Conservation (phyloP, 1,140 invertebrate genomes). For the Leptopilina boulardi region DNA sequence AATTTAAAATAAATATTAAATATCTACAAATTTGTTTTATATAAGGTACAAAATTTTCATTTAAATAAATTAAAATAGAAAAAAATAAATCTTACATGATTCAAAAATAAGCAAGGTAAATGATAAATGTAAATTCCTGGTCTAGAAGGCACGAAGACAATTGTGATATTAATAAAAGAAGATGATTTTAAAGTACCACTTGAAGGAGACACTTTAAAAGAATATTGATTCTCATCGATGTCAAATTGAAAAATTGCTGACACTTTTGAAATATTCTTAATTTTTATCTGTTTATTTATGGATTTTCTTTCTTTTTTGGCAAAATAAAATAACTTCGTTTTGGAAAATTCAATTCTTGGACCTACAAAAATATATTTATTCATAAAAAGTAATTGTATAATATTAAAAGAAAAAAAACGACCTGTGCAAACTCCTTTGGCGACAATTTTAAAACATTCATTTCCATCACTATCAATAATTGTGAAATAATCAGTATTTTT, state of each 20-base stretch:
- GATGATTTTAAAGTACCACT: conserved; percentile 53
- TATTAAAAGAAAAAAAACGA: conserved; percentile 33
- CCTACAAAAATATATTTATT: conserved; percentile 18
- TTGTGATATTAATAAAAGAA: conserved; percentile 52
- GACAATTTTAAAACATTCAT: conserved; percentile 50
- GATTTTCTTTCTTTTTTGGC: conserved; percentile 34
- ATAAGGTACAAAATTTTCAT: neutral
- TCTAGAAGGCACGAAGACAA: conserved; percentile 54
- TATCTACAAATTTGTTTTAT: neutral
- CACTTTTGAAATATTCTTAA: conserved; percentile 59
- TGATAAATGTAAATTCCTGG: conserved; percentile 52
- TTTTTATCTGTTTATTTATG: conserved; percentile 54
- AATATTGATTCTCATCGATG: conserved; percentile 50
- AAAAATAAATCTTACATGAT: conserved; percentile 56
- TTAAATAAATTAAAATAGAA: neutral
- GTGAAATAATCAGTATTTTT: conserved; percentile 64
- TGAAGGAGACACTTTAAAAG: conserved; percentile 56
- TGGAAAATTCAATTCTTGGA: conserved; percentile 27
- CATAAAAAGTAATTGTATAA: conserved; percentile 23
- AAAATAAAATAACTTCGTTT: conserved; percentile 36
- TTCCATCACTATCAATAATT: conserved; percentile 47
- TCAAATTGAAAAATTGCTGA: conserved; percentile 61
- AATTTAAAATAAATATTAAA: neutral
- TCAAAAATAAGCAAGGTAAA: conserved; percentile 57
- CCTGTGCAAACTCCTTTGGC: conserved; percentile 53